These are phyloP conservation scores for Euborellia annulipes DNA, from an alignment of 1,140 invertebrate species.

Conservation along the genomic window DNA sequence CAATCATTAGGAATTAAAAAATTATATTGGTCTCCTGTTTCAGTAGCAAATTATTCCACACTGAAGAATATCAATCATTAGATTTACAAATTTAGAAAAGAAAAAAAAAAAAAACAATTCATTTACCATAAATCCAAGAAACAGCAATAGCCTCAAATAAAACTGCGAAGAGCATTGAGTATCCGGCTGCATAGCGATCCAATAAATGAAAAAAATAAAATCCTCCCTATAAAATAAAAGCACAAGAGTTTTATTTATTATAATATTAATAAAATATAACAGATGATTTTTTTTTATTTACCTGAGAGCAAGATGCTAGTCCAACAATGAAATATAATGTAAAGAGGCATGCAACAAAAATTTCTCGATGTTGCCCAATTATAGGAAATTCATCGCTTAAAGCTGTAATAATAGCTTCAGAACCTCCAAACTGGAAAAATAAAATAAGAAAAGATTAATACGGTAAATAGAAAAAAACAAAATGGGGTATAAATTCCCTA, in stretches of 20 bases:
- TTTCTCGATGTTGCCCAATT: conserved; percentile 77
- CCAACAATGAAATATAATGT: conserved; percentile 87
- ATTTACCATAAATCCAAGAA: conserved; percentile 87
- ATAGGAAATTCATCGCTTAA: conserved; percentile 89
- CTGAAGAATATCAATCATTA: too few species aligned
- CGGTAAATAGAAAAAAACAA: too few species aligned
- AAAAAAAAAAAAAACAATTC: too few species aligned
- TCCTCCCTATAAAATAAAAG: conserved; percentile 50
- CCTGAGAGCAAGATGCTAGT: conserved; percentile 80
- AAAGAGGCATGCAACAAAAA: conserved; percentile 79
- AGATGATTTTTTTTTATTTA: conserved; percentile 20
- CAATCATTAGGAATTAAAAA: too few species aligned
- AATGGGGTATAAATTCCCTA: too few species aligned
- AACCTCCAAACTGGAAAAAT: conserved; percentile 89
- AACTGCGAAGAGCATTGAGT: conserved; percentile 93
- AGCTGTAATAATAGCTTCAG: conserved; percentile 95
- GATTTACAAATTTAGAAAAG: too few species aligned
- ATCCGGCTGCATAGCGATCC: conserved; percentile 89
- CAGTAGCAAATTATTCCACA: too few species aligned
- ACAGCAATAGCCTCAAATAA: conserved; percentile 92
- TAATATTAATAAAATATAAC: too few species aligned
- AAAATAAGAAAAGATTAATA: too few species aligned
- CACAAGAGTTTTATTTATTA: background rate
- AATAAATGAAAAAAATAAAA: conserved; percentile 93
- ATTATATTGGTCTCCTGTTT: too few species aligned